Percentiles rank a stretch among this genome's conserved stretches.
These are phyloP conservation scores for Carlito syrichta DNA, from an alignment of 2,113 vertebrate species.

Conservation along the genomic window DNA sequence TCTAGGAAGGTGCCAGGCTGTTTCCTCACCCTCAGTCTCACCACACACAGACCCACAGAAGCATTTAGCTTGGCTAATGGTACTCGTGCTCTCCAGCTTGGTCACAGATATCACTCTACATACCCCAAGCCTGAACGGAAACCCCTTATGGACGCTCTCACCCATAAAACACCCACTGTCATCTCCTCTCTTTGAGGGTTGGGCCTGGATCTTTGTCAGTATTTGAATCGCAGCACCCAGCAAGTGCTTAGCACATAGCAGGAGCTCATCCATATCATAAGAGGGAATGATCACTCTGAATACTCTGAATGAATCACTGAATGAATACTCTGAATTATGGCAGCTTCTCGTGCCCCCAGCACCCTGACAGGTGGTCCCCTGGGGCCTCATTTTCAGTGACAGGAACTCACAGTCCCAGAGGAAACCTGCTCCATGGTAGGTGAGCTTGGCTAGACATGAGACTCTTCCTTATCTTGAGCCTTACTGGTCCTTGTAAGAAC, in stretches of 20 bases:
- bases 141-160: too few relatives aligned
- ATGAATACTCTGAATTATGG: background rate
- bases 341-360: accelerated
- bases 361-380: accelerated
- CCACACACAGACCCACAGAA: background rate
- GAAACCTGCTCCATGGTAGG: background rate
- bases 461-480: background rate
- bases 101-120: background rate
- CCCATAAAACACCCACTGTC: background rate
- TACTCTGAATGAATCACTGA: background rate
- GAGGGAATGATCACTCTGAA: too few relatives aligned
- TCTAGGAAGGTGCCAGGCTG: background rate
- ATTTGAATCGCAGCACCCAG: background rate
- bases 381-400: background rate
- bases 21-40: background rate
- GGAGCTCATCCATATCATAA: accelerated
- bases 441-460: background rate
- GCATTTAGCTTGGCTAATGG: accelerated
- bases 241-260: background rate
- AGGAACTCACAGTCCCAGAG: accelerated
- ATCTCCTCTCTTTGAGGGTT: background rate
- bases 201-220: background rate
- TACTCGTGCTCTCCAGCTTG: background rate
- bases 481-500: accelerated
- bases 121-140: background rate